Conservation (phyloP, 2,113 vertebrate genomes). For the Osmerus mordax region DNA sequence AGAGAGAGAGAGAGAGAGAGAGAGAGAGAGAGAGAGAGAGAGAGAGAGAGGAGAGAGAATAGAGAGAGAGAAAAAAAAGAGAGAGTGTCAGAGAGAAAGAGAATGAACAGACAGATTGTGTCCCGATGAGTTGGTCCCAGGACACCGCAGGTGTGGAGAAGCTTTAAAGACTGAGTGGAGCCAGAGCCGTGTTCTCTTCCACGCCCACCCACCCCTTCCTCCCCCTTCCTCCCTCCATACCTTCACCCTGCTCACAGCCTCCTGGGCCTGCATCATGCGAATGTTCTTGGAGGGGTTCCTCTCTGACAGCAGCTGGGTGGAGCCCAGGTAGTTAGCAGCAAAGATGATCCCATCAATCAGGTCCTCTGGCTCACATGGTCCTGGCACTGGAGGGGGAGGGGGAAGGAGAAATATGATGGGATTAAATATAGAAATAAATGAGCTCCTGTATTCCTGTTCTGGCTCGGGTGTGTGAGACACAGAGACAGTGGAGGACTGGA, state of each 20-base stretch:
- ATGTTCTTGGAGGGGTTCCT: constrained; percentile 98
- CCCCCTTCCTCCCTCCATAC: constrained; percentile 60
- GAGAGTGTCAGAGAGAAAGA: not conserved
- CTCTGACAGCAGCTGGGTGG: constrained; percentile 95
- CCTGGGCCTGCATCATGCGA: constrained; percentile 98
- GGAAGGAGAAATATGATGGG: not conserved
- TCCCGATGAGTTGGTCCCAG: too few relatives aligned
- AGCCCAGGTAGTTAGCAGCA: constrained; percentile 97
- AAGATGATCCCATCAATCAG: constrained; percentile 99
- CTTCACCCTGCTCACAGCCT: constrained; percentile 97
- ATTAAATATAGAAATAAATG: not conserved
- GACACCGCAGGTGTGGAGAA: too few relatives aligned
- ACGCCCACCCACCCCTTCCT: too few relatives aligned
- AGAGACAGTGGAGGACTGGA: constrained; percentile 33
- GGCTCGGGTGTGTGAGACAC: not conserved
- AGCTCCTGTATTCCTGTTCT: not conserved
- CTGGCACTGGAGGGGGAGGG: constrained; percentile 80
- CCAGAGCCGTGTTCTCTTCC: too few relatives aligned
- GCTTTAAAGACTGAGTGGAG: too few relatives aligned
- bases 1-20: not conserved
- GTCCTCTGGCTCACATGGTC: constrained; percentile 96
- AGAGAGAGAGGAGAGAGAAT: not conserved
- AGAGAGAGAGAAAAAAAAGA: not conserved
- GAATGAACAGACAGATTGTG: not conserved
- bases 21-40: not conserved